phyloP scores from a whole-genome alignment of 2,888 invertebrate species.

The Nemotelus nigrinus region DNA sequence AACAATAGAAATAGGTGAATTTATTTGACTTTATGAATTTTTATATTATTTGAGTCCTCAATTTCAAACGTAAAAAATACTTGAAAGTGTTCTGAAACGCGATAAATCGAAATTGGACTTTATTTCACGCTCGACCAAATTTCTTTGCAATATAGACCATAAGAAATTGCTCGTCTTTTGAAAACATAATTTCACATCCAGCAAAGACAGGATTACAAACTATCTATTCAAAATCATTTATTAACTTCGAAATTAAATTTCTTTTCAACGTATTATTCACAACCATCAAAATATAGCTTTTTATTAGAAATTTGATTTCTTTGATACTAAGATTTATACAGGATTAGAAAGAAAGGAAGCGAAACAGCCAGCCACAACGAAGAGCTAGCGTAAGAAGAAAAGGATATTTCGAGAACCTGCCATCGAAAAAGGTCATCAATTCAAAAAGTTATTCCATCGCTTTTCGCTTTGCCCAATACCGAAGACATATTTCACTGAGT shows the following conservation, averaged over 20 bases:
- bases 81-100: background rate
- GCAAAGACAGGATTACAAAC: background rate
- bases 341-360: background rate
- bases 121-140: background rate
- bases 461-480: conserved; percentile 25
- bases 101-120: background rate
- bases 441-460: conserved; percentile 37
- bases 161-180: background rate
- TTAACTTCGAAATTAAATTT: background rate
- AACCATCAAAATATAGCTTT: background rate
- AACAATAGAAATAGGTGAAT: too few relatives aligned
- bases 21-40: too few relatives aligned
- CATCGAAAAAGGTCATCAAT: conserved; percentile 37
- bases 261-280: background rate
- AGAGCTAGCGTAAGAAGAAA: background rate
- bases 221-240: background rate
- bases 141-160: background rate
- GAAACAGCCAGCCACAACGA: too few relatives aligned
- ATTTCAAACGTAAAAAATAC: background rate
- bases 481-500: background rate
- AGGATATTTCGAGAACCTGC: conserved; percentile 4
- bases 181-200: background rate
- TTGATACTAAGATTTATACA: background rate
- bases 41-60: too few relatives aligned
- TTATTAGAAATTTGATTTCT: background rate